Evolutionary conservation across 1,140 invertebrate species (phyloP).

Genomic region (Palaemon carinicauda): DNA sequence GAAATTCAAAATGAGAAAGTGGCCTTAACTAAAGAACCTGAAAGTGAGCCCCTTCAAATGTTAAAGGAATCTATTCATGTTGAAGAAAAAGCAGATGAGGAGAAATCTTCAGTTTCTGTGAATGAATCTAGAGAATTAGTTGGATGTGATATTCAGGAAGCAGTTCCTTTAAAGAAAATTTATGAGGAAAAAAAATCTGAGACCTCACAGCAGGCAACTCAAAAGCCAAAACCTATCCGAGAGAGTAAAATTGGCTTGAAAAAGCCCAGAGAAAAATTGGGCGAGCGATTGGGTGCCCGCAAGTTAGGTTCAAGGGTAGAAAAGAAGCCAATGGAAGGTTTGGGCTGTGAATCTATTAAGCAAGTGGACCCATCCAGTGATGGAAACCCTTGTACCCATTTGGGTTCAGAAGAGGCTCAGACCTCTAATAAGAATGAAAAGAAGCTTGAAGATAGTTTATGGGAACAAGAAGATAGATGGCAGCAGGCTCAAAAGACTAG

Average conservation of each 20-base stretch:
- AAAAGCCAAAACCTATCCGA: slow-evolving; percentile 24
- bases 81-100: too few relatives aligned
- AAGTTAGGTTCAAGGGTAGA: slow-evolving; percentile 47
- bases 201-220: not conserved
- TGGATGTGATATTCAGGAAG: too few relatives aligned
- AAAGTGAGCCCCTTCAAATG: too few relatives aligned
- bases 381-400: not conserved
- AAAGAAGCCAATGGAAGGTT: slow-evolving; percentile 35
- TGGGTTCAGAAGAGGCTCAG: not conserved
- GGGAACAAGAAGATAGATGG: slow-evolving; percentile 33
- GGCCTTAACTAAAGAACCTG: too few relatives aligned
- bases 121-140: too few relatives aligned
- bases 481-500: not conserved
- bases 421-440: not conserved
- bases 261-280: slow-evolving; percentile 57
- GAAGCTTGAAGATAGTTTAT: not conserved
- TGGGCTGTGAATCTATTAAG: slow-evolving; percentile 37
- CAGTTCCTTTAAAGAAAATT: not conserved
- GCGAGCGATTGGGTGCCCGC: slow-evolving; percentile 49
- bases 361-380: not conserved
- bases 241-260: slow-evolving; percentile 55
- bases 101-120: too few relatives aligned
- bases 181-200: not conserved
- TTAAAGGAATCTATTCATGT: too few relatives aligned
- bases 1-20: too few relatives aligned